phyloP scores from a whole-genome alignment of 1,140 invertebrate genomes.

The Drosophila littoralis region DNA sequence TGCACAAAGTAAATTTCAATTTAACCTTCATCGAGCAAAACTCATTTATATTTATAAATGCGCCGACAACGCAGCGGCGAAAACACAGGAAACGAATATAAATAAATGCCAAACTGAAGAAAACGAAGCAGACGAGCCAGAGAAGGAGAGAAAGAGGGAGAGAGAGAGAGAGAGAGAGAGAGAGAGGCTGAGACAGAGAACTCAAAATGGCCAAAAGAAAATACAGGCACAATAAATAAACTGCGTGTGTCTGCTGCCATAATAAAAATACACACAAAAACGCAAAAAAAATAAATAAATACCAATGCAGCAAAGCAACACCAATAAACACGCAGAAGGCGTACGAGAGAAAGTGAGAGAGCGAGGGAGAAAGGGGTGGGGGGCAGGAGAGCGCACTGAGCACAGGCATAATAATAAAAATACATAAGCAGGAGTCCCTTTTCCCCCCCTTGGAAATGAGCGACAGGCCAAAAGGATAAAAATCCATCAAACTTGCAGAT shows the following conservation, averaged over 20 bases:
- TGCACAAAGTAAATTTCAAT: slow-evolving; percentile 78
- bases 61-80: slow-evolving; percentile 61
- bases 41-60: slow-evolving; percentile 84
- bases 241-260: slow-evolving; percentile 68
- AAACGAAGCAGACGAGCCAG: background rate
- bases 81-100: slow-evolving; percentile 51
- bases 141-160: slow-evolving; percentile 5
- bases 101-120: slow-evolving; percentile 45
- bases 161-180: background rate
- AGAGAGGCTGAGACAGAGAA: slow-evolving; percentile 19
- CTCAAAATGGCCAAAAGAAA: slow-evolving; percentile 47
- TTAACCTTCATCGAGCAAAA: slow-evolving; percentile 82
- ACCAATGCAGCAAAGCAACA: slow-evolving; percentile 40
- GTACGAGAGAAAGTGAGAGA: slow-evolving; percentile 42
- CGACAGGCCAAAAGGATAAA: slow-evolving; percentile 70
- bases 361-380: slow-evolving; percentile 14
- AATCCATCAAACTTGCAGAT: slow-evolving; percentile 83
- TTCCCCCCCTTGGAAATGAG: slow-evolving; percentile 14
- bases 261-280: slow-evolving; percentile 75
- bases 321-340: slow-evolving; percentile 23
- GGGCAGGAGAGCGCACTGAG: slow-evolving; percentile 7
- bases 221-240: slow-evolving; percentile 72
- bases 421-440: slow-evolving; percentile 30
- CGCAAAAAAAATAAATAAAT: slow-evolving; percentile 51
- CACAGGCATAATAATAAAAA: slow-evolving; percentile 40